Percentiles rank a stretch among this genome's conserved stretches.
phyloP scores from a whole-genome alignment of 2,113 vertebrate genomes.

The Neotragus pygmaeus region DNA sequence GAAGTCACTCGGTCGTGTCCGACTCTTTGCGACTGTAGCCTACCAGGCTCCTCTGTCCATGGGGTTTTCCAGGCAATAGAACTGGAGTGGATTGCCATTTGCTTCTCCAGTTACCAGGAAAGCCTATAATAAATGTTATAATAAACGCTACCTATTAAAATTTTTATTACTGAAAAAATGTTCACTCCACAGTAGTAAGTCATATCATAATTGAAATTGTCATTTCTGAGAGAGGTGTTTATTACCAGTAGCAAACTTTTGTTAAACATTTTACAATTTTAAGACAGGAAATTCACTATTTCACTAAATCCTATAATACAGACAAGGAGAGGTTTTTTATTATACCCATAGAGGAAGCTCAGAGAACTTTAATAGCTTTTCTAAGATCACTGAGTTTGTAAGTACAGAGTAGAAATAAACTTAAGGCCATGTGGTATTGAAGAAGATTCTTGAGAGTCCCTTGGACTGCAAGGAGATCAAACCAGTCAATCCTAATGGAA shows the following conservation, averaged over 20 bases:
- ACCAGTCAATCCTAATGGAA: not conserved
- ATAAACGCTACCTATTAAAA: not conserved
- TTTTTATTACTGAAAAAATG: not conserved
- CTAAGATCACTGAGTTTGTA: not conserved
- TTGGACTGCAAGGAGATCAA: not conserved
- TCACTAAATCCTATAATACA: not conserved
- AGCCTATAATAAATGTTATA: not conserved
- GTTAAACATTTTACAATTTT: not conserved
- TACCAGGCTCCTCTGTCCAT: too few species aligned
- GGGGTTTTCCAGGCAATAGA: too few species aligned
- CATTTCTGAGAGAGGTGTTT: not conserved
- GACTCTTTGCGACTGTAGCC: too few species aligned
- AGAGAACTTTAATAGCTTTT: not conserved
- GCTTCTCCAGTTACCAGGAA: not conserved
- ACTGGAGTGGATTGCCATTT: too few species aligned
- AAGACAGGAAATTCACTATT: not conserved
- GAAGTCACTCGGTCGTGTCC: too few species aligned
- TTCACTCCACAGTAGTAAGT: not conserved
- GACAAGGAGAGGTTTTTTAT: not conserved
- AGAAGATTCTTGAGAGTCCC: not conserved
- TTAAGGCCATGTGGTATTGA: not conserved
- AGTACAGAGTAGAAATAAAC: not conserved
- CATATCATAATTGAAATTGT: not conserved
- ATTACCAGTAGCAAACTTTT: not conserved
- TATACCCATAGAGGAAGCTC: not conserved